phyloP scores from a whole-genome alignment of 2,888 invertebrate species.

The Apotomis capreana region DNA sequence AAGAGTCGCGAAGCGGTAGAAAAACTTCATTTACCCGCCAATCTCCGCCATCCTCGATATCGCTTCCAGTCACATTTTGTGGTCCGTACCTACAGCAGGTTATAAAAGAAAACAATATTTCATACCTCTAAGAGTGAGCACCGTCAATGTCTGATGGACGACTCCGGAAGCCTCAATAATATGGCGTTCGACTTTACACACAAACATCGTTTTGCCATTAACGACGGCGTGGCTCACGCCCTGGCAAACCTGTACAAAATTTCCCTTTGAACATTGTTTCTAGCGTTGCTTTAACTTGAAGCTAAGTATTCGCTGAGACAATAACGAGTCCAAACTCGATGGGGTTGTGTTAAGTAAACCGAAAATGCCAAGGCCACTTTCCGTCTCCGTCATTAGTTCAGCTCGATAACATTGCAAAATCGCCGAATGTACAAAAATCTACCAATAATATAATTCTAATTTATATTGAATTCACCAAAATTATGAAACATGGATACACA shows the following conservation, averaged over 20 bases:
- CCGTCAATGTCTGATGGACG: slow-evolving; percentile 78
- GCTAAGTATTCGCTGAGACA: too few relatives aligned
- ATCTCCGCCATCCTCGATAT: too few relatives aligned
- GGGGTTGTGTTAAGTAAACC: too few relatives aligned
- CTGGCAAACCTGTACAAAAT: slow-evolving; percentile 68
- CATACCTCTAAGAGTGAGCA: slow-evolving; percentile 81
- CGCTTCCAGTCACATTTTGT: neutral
- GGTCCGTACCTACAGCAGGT: neutral
- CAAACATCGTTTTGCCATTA: slow-evolving; percentile 77
- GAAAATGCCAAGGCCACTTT: too few relatives aligned
- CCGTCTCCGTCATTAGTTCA: too few relatives aligned
- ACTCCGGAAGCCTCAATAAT: slow-evolving; percentile 82
- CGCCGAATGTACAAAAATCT: too few relatives aligned
- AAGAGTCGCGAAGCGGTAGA: too few relatives aligned
- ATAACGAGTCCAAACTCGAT: too few relatives aligned
- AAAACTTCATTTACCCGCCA: too few relatives aligned
- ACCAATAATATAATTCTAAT: too few relatives aligned
- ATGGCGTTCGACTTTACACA: slow-evolving; percentile 84
- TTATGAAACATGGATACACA: slow-evolving; percentile 1
- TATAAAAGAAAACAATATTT: slow-evolving; percentile 33
- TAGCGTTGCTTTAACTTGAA: slow-evolving; percentile 1
- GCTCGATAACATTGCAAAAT: too few relatives aligned
- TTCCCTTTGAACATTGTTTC: neutral
- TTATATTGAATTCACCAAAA: too few relatives aligned
- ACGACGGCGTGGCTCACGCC: slow-evolving; percentile 80